phyloP scores from a whole-genome alignment of 2,113 vertebrate genomes.

The Leucosticte australis region DNA sequence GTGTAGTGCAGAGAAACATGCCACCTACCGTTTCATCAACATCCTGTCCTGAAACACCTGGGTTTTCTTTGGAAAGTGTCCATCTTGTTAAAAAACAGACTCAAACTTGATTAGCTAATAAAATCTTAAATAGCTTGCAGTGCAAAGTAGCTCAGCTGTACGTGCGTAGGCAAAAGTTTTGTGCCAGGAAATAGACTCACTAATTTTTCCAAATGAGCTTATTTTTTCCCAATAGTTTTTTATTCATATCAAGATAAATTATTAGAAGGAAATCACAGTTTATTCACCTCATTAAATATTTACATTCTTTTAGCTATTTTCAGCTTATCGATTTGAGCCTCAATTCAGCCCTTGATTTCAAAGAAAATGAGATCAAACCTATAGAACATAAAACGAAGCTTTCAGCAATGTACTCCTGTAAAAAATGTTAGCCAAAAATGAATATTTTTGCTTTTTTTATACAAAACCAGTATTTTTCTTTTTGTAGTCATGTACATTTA shows the following conservation, averaged over 20 bases:
- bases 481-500: not conserved
- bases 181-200: not conserved
- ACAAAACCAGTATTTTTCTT: not conserved
- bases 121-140: not conserved
- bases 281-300: slow-evolving; percentile 2
- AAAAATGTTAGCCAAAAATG: not conserved
- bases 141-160: not conserved
- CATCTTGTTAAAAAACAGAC: slow-evolving; percentile 11
- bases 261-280: not conserved
- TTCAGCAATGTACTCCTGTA: not conserved
- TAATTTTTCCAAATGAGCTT: slow-evolving; percentile 4
- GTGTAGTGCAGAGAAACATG: not conserved
- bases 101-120: not conserved
- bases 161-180: not conserved
- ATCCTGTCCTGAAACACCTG: not conserved
- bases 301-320: slow-evolving; percentile 1
- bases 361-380: not conserved
- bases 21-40: not conserved
- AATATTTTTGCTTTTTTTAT: not conserved
- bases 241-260: not conserved
- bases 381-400: not conserved
- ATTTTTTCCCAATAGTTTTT: not conserved
- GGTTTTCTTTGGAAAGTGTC: slow-evolving; percentile 20
- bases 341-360: not conserved
- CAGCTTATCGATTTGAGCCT: not conserved